Evolutionary conservation across 1,140 invertebrate species (phyloP).

Genomic region (Solenopsis fugax): DNA sequence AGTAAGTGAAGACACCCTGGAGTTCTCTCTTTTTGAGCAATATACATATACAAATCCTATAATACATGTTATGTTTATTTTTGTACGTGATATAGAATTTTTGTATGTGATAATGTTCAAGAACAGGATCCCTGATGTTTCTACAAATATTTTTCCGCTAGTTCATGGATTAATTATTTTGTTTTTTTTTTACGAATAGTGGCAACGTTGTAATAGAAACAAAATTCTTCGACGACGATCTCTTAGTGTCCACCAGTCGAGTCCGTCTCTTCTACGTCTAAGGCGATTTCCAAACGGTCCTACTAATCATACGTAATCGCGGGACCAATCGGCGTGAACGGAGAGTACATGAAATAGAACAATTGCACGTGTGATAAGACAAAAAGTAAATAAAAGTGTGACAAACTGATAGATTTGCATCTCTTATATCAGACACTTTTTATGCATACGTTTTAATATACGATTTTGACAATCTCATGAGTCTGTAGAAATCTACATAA

Average conservation of each 20-base stretch:
- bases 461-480: conserved; percentile 20
- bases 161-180: background rate
- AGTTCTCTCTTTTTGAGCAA: too few relatives aligned
- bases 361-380: background rate
- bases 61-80: too few relatives aligned
- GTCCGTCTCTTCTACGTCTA: conserved; percentile 98
- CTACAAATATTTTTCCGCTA: background rate
- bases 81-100: too few relatives aligned
- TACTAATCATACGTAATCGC: background rate
- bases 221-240: conserved; percentile 98
- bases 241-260: conserved; percentile 97
- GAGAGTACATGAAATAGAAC: background rate
- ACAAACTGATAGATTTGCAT: background rate
- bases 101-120: too few relatives aligned
- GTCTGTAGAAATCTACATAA: conserved; percentile 15
- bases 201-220: conserved; percentile 99
- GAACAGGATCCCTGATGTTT: too few relatives aligned
- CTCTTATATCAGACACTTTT: conserved; percentile 42
- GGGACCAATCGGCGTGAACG: conserved; percentile 67
- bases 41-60: too few relatives aligned
- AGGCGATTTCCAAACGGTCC: conserved; percentile 74
- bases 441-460: conserved; percentile 52
- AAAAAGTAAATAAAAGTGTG: background rate
- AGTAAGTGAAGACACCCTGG: conserved; percentile 88
- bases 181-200: conserved; percentile 89